Evolutionary conservation across 1,140 invertebrate species (phyloP).

Genomic region (Drosophila virilis): DNA sequence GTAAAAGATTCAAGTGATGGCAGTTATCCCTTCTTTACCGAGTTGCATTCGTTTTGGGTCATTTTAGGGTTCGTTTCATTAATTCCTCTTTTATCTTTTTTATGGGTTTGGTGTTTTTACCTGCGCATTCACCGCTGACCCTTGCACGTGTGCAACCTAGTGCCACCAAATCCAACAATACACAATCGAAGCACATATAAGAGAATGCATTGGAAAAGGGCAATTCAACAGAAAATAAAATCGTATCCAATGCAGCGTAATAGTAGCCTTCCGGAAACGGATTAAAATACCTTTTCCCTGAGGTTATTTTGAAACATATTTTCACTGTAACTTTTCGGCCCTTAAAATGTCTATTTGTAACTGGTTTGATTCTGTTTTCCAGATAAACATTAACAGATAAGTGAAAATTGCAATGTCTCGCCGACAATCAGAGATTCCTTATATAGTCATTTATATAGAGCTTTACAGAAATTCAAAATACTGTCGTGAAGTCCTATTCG

Average conservation of each 20-base stretch:
- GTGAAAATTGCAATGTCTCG: background rate
- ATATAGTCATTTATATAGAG: too few relatives aligned
- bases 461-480: too few relatives aligned
- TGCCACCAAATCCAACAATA: conserved; percentile 65
- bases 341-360: background rate
- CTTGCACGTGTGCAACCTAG: conserved; percentile 73
- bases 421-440: too few relatives aligned
- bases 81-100: conserved; percentile 72
- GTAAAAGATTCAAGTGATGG: conserved; percentile 51
- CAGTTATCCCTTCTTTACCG: conserved; percentile 49
- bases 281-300: conserved; percentile 61
- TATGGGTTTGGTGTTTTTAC: conserved; percentile 53
- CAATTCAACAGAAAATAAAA: conserved; percentile 44
- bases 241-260: conserved; percentile 65
- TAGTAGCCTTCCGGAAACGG: conserved; percentile 74
- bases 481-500: too few relatives aligned
- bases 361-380: background rate
- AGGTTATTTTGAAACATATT: conserved; percentile 34
- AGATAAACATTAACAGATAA: background rate
- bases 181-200: conserved; percentile 47
- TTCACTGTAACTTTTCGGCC: background rate
- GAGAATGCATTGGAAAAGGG: conserved; percentile 38
- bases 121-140: conserved; percentile 56
- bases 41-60: conserved; percentile 71
- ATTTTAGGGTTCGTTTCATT: conserved; percentile 73